Evolutionary conservation across 2,113 vertebrate genomes (phyloP).

Genomic region (Cichladusa arquata): DNA sequence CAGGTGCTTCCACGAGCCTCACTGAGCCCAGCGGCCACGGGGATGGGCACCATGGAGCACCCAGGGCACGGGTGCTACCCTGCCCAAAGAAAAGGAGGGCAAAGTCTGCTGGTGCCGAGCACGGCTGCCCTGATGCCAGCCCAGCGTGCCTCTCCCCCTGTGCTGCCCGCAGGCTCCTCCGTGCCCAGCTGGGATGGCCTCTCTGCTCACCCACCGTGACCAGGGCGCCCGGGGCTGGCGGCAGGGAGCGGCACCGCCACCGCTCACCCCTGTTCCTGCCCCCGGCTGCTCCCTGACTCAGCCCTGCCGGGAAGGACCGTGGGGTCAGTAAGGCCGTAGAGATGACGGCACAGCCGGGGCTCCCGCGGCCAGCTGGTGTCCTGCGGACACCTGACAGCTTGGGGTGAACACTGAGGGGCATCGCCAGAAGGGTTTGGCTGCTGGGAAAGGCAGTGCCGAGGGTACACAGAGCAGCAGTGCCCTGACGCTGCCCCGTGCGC

Average conservation of each 20-base stretch:
- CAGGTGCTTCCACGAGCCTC: not conserved
- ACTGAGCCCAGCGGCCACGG: not conserved
- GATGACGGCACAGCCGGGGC: not conserved
- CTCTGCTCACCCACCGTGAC: not conserved
- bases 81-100: constrained; percentile 1
- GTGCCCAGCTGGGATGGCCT: not conserved
- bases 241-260: fast-evolving
- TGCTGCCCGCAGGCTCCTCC: not conserved
- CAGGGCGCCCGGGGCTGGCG: not conserved
- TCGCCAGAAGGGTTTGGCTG: not conserved
- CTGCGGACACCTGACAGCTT: not conserved
- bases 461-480: fast-evolving
- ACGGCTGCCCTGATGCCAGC: not conserved
- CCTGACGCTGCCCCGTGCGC: fast-evolving
- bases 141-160: not conserved
- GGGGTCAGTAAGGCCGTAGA: not conserved
- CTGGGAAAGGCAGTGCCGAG: not conserved
- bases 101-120: not conserved
- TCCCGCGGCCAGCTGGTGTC: fast-evolving
- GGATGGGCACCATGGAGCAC: not conserved
- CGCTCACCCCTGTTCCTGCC: not conserved
- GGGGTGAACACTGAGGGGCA: not conserved
- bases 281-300: not conserved
- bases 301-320: not conserved
- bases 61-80: not conserved